Base-by-base conservation (phyloP, 2,888 invertebrate species). In the Thymelicus acteon region DNA sequence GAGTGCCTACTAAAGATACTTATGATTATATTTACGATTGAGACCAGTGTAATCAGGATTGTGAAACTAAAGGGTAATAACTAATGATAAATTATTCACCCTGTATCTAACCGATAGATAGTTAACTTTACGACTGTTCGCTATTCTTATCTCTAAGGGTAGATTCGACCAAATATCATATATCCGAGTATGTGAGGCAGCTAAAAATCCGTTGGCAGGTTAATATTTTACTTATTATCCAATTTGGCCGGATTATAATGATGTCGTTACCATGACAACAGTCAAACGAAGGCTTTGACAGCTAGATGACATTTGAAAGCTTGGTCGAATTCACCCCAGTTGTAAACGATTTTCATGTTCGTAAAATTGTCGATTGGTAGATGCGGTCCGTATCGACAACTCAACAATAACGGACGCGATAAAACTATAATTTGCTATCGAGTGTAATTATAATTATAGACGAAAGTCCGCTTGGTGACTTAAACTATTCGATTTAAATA, bases 1-100 rank as follows among this genome's bases (percentile, higher is more conserved):
- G 88, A 92, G 93, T 93, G 93, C 93, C 93, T 93, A 93, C 90
- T 83, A 88, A 79, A 82, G 86, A 89, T 89, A 92, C 91, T 93
- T 93, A 93, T 92, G 92, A 93, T 12, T 89, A 85, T 87, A 84
- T 83, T 89, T 83, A 91, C 85, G 81, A 87, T 85, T 85, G 84
- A 85, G 91, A 93, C 91, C 91, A 93, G 85, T 86, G 78, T 83
- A 85, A 89, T 85, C 90, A 88, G 91, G 91, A 91, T 92, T 91
- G 92, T 92, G 92, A 92, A 89, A 87, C 85, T 83, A 84, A 91
- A 91, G 92, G 92, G 92, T 90, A 89, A 89, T 76, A 72, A 73
- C 71, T 76, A 72, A 73, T 71, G 72, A 71, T 71, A 71, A 31
- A 75, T 69, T 73, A 75, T 72, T 71, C 72, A 73, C 76, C 78